Evolutionary conservation across 2,888 invertebrate species (phyloP), one percentile per base, ranked within the genome.

Genomic region (Nasonia oneida): DNA sequence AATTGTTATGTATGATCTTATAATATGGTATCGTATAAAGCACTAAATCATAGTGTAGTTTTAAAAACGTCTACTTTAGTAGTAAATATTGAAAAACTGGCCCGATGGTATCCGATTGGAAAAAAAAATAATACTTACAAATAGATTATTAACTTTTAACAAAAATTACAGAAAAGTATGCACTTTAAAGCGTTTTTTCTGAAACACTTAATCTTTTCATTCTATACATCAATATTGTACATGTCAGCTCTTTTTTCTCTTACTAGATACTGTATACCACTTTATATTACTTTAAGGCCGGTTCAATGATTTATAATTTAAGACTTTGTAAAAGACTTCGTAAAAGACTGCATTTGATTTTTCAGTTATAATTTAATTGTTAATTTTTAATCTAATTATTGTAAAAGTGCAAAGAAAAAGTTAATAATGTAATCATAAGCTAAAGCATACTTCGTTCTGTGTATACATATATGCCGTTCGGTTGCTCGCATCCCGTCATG

Each of bases 1-100:
- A 61, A 84, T 87, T 87, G 87, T 87, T 87, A 88, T 87, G 86
- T 85, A 86, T 75, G 84, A 87, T 85, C 83, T 87, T 83, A 87
- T 85, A 80, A 80, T 84, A 87, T 87, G 79, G 83, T 87, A 84
- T 70, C 81, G 64, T 85, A 86, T 81, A 78, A 80, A 86, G 81
- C 81, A 84, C 82, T 87, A 83, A 88, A 88, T 86, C 79, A 64
- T 86, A 86, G 77, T 79, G 81, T 87, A 85, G 85, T 81, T 81
- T 83, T 53, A 83, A 81, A 81, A 79, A 84, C 29, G 47, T 83
- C 84, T 81, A 83, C 84, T 83, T 81, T 76, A 86, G 83, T 86
- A 83, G 78, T 67, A 70, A 86, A 61, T 74, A 82, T 47, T 81
- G 57, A 82, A 74, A 79, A 85, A 83, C 74, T 81, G 85, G 79